These are phyloP conservation scores for Hanleya hanleyi DNA, from an alignment of 2,888 invertebrate genomes.

Conservation along the genomic window DNA sequence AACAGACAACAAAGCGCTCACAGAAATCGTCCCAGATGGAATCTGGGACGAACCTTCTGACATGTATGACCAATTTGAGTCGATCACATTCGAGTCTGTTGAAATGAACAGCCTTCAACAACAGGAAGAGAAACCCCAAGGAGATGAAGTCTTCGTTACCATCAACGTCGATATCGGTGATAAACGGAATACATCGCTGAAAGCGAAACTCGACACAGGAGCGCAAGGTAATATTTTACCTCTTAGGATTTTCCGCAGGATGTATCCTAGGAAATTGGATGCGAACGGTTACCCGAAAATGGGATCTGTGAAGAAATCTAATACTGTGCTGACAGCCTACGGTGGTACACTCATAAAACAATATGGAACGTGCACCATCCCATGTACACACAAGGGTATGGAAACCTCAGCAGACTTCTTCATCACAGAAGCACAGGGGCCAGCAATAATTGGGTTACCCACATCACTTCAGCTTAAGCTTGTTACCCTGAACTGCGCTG, in stretches of 20 bases:
- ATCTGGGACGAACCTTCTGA: no score
- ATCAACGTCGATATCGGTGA: neutral
- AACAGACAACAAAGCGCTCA: no score
- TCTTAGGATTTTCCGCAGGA: neutral
- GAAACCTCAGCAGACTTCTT: neutral
- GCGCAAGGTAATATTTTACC: constrained; percentile 17
- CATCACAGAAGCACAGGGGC: neutral
- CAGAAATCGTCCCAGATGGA: no score
- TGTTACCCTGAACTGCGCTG: neutral
- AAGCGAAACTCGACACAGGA: constrained; percentile 11
- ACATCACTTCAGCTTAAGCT: neutral
- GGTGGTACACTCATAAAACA: neutral
- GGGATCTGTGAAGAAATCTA: neutral
- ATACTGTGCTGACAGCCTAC: neutral
- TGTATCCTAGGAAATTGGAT: constrained; percentile 7
- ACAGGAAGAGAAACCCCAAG: no score
- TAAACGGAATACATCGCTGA: neutral
- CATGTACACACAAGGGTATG: neutral
- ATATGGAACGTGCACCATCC: neutral
- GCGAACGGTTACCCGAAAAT: constrained; percentile 1
- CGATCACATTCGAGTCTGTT: no score
- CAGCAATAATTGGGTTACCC: neutral
- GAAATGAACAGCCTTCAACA: no score
- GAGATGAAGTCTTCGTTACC: neutral
- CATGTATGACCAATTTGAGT: no score